Evolutionary conservation across 2,888 invertebrate species (phyloP), one percentile per base, ranked within the genome.

Genomic region (Aphidoletes aphidimyza): DNA sequence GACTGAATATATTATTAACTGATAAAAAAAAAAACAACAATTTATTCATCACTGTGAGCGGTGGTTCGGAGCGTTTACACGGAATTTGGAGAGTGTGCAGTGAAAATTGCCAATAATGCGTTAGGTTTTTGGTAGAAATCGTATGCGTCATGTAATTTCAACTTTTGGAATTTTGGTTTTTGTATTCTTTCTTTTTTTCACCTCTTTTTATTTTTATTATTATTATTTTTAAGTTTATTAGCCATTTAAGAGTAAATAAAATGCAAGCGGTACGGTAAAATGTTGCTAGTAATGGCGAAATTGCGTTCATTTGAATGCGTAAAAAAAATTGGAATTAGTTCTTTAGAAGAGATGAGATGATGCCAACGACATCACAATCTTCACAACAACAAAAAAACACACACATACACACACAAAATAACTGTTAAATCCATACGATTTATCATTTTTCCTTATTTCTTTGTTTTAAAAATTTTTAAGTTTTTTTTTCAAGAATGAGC

Each of bases 241-340:
- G 69, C 30, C 14, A 30, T 69, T 69, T 69, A 69, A 69, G 69
- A 69, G 69, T 69, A 34, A 26, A 69, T 69, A 69, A 69, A 69
- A 69, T 69, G 5, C 69, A 69, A 69, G 69, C 69, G 30, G 17
- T 69, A 69, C 69, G 69, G 34, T 30, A 69, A 69, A 69, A 69
- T 69, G 69, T 69, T 69, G 69, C 69, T 69, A 69, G 30, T 69
- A n/a, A 69, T 69, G 69, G 69, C 30, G 54, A 2, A 8, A 14
- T 69, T 69, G 6, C 42, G 42, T 42, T 42, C 42, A 42, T 42
- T 14, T 6, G 42, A 42, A 42, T 42, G 42, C 42, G 14, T 42
- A 14, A 42, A 42, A 42, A 42, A 42, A 42, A 42, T 14, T 42
- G 6, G 42, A 42, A 42, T 42, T 9, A 9, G 14, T 42, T 42